Conservation (phyloP, 2,888 invertebrate species). For the Micoletzkya japonica region DNA sequence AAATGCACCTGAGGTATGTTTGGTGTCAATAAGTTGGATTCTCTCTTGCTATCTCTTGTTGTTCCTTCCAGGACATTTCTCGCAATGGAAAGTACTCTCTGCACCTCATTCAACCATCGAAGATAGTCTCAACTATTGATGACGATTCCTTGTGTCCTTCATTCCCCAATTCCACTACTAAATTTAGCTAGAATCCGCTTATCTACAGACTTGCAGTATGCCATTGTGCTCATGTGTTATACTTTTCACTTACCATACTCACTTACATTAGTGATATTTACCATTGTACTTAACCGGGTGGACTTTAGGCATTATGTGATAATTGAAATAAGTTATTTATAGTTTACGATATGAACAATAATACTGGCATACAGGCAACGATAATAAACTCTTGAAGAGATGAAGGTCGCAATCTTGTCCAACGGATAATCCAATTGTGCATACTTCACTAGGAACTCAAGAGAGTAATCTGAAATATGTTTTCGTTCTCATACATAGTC, state of each 20-base stretch:
- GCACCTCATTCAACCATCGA: slow-evolving; percentile 41
- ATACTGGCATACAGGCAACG: slow-evolving; percentile 7
- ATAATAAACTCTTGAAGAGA: slow-evolving; percentile 4
- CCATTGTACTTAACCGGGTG: not conserved
- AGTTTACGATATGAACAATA: slow-evolving; percentile 1
- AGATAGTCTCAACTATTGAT: slow-evolving; percentile 36
- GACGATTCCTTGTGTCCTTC: slow-evolving; percentile 39
- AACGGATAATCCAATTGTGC: slow-evolving; percentile 1
- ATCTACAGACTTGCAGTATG: slow-evolving; percentile 4
- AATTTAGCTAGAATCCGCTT: not conserved
- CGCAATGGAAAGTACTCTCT: slow-evolving; percentile 46
- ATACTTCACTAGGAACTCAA: slow-evolving; percentile 9
- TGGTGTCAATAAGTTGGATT: not conserved
- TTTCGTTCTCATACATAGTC: not conserved
- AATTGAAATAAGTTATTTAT: slow-evolving; percentile 4
- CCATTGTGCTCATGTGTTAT: too few species aligned
- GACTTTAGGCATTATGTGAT: not conserved
- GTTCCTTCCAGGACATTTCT: slow-evolving; percentile 35
- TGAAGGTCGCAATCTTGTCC: slow-evolving; percentile 16
- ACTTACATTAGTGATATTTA: not conserved
- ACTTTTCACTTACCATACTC: slow-evolving; percentile 5
- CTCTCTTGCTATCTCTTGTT: not conserved
- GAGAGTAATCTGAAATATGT: slow-evolving; percentile 8
- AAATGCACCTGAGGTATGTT: slow-evolving; percentile 41
- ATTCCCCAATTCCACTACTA: too few species aligned